Conservation (phyloP, 2,797 vertebrate species). For the Sitta carolinensis region DNA sequence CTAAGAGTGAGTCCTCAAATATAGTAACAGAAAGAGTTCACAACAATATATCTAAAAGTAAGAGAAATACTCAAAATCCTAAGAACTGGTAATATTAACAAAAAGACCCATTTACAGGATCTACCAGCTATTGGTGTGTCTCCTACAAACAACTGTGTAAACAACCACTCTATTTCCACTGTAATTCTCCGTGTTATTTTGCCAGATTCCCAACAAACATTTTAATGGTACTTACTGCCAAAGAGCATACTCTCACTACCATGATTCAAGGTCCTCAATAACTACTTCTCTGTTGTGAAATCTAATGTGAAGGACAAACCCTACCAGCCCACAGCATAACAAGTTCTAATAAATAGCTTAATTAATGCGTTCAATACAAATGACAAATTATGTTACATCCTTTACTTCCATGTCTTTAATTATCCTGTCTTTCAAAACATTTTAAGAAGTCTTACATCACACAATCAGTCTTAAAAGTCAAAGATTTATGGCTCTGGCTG, state of each 20-base stretch:
- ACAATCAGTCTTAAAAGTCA: background rate
- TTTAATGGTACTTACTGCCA: background rate
- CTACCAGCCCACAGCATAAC: background rate
- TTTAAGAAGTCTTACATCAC: conserved; percentile 34
- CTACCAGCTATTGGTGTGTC: background rate
- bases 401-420: conserved; percentile 45
- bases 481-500: background rate
- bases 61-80: background rate
- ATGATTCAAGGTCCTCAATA: background rate
- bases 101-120: background rate
- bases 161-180: background rate
- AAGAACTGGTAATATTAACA: background rate
- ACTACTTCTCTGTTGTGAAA: conserved; percentile 1
- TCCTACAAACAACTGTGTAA: background rate
- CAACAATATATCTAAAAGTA: background rate
- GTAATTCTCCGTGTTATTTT: background rate
- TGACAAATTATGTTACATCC: conserved; percentile 46
- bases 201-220: background rate
- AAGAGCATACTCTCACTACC: background rate
- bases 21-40: background rate
- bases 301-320: conserved; percentile 16
- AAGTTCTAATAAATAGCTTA: conserved; percentile 41
- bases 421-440: conserved; percentile 44
- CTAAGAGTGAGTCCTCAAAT: background rate
- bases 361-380: conserved; percentile 37